These are phyloP conservation scores for Zoanthus sansibaricus DNA, from an alignment of 92 coral and sea anemone species.

Conservation along the genomic window DNA sequence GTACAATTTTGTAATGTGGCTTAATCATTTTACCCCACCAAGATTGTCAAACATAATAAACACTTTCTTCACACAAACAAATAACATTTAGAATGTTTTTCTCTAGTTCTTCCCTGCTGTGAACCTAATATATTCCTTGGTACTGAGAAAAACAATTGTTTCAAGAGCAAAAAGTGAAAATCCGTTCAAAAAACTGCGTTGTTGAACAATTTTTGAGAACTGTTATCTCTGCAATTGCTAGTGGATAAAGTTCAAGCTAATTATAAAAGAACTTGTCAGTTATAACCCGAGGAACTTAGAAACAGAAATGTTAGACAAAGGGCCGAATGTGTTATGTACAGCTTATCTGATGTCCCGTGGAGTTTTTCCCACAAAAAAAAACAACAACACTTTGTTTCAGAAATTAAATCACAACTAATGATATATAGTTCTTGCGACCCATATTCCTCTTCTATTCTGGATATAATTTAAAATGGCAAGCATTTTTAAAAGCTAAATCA, in stretches of 20 bases:
- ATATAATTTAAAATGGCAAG: not conserved
- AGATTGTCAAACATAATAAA: not conserved
- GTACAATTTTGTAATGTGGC: not conserved
- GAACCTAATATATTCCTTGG: not conserved
- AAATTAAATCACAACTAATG: not conserved
- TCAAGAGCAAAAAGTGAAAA: not conserved
- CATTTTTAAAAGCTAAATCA: not conserved
- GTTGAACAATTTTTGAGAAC: not conserved
- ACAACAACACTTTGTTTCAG: not conserved
- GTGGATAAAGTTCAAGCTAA: not conserved
- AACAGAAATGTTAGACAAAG: constrained; percentile 22
- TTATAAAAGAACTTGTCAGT: not conserved
- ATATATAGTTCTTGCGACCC: not conserved
- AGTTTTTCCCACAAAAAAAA: not conserved
- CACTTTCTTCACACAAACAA: not conserved
- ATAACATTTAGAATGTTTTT: constrained; percentile 2
- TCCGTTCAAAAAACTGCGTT: not conserved
- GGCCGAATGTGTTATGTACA: not conserved
- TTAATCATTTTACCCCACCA: not conserved
- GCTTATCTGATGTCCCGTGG: not conserved
- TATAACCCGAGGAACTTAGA: not conserved
- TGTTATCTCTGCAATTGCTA: not conserved
- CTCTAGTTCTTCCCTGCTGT: constrained; percentile 30
- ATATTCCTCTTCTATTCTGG: not conserved
- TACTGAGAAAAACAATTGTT: not conserved